phyloP scores from a whole-genome alignment of 2,888 invertebrate genomes.

The Macropis europaea region DNA sequence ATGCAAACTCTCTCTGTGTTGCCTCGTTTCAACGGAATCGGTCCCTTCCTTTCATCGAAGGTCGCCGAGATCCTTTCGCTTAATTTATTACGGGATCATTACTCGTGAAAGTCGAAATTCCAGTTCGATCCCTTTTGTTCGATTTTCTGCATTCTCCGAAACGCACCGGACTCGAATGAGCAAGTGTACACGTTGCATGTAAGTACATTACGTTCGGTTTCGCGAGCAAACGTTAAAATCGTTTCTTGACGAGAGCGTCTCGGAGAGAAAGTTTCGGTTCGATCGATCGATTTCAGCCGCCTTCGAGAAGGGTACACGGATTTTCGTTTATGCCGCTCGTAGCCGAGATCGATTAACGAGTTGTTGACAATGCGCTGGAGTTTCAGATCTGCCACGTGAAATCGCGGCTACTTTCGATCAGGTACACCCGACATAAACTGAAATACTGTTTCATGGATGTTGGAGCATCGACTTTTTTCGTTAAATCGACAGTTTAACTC shows the following conservation, averaged over 20 bases:
- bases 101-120: conserved; percentile 38
- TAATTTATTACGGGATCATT: conserved; percentile 39
- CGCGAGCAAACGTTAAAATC: conserved; percentile 34
- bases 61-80: conserved; percentile 14
- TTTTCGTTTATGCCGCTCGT: conserved; percentile 28
- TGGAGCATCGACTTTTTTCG: too few species aligned
- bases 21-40: conserved; percentile 26
- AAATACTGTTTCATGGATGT: too few species aligned
- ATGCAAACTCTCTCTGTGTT: conserved; percentile 8
- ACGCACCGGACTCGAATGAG: neutral
- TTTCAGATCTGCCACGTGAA: neutral
- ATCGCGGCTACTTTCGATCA: too few species aligned
- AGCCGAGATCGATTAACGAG: conserved; percentile 10
- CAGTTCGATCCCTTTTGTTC: conserved; percentile 18
- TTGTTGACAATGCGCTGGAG: neutral
- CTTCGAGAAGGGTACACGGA: conserved; percentile 18
- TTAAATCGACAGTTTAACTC: too few species aligned
- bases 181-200: conserved; percentile 5
- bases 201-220: too few species aligned
- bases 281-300: conserved; percentile 12
- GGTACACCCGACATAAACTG: too few species aligned
- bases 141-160: conserved; percentile 16
- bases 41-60: conserved; percentile 9
- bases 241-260: neutral
- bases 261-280: conserved; percentile 37